Evolutionary conservation across 2,888 invertebrate genomes (phyloP), one percentile per base, ranked within the genome.

Genomic region (Rhagonycha fulva): DNA sequence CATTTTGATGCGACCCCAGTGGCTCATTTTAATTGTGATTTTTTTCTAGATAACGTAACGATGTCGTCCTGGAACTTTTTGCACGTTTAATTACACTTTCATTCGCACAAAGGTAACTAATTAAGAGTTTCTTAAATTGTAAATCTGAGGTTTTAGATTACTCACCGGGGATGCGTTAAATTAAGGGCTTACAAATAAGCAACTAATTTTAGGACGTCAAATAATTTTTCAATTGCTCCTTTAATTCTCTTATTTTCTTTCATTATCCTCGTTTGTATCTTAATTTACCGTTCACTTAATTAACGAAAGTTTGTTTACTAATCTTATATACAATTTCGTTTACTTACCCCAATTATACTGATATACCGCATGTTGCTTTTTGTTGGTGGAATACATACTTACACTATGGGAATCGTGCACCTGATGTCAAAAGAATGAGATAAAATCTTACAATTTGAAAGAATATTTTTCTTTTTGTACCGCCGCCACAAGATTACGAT

Each of bases 231-330:
- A 47, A 47, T 47, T 47, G n/a, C 47, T 47, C 47, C 47, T 62
- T 47, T 47, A 73, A 74, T 74, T 74, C 74, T 73, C 62, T 70
- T 63, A 73, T 67, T 74, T 76, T 68, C 74, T 74, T 76, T 76
- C 73, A 76, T 76, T 76, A 74, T 76, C 73, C 47, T 73, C 70
- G 68, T 60, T 71, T 70, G 74, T 62, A 66, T 60, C 69, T 69
- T 68, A 76, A 72, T 76, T 47, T 47, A n/a, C 63, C 9, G 19
- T 23, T 47, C 47, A 47, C 47, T 47, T 47, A 47, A 47, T 47
- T 47, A 47, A 47, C n/a, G 47, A 47, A 47, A 47, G n/a, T 47
- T 66, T 66, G 14, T 66, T n/a, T 24, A 66, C 14, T 61, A 14
- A 61, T 24, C 24, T 66, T 9, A 63, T 24, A 14, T 12, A 47